Evolutionary conservation across 1,140 invertebrate species (phyloP).

Genomic region (Centruroides sculpturatus): DNA sequence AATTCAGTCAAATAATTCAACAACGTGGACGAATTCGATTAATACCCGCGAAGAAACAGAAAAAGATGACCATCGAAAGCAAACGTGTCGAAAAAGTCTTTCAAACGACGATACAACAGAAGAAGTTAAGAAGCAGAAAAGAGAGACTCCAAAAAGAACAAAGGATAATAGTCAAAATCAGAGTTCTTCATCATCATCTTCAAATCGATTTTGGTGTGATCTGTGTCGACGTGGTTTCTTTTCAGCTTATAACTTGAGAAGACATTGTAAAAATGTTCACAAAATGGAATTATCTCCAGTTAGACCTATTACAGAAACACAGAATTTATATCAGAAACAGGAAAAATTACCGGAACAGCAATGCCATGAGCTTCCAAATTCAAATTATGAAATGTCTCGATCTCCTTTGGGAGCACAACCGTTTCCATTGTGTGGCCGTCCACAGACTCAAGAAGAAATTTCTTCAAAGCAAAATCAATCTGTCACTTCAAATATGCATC

Average conservation of each 20-base stretch:
- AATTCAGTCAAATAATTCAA: too few relatives aligned
- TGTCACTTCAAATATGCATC: background rate
- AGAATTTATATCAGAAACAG: background rate
- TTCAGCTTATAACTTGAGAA: constrained; percentile 13
- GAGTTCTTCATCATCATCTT: background rate
- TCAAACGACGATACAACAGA: too few relatives aligned
- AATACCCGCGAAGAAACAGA: too few relatives aligned
- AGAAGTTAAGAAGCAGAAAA: too few relatives aligned
- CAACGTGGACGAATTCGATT: too few relatives aligned
- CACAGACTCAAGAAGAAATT: background rate
- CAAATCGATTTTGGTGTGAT: constrained; percentile 14
- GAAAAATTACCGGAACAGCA: background rate
- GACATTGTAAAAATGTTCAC: constrained; percentile 14
- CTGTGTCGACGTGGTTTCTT: constrained; percentile 11
- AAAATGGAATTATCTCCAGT: constrained; percentile 3
- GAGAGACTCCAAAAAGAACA: too few relatives aligned
- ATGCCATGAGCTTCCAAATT: background rate
- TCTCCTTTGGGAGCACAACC: background rate
- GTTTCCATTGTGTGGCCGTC: constrained; percentile 1
- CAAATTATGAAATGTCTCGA: background rate
- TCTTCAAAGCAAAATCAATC: background rate
- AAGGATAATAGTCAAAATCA: too few relatives aligned
- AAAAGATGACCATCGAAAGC: too few relatives aligned
- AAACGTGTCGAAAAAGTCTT: too few relatives aligned
- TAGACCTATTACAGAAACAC: background rate